Evolutionary conservation across 2,888 invertebrate species (phyloP), one percentile per base, ranked within the genome.

Genomic region (Cheilosia scutellata): DNA sequence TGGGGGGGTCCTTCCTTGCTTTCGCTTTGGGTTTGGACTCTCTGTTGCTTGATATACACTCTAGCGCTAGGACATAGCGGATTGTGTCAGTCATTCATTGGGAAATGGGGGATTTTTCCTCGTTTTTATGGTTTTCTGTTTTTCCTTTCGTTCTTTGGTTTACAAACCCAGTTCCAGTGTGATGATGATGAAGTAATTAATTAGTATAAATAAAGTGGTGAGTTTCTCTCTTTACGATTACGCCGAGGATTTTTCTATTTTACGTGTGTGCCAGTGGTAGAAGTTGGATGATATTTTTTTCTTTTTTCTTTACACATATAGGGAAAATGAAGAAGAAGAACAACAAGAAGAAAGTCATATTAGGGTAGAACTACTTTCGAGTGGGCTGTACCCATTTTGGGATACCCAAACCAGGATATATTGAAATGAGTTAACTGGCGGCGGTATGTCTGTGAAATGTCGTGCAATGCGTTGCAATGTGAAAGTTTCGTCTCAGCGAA

Each of bases 381-480:
- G 13, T 49, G 49, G 37, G 37, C 33, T 31, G 42, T 33, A 40
- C 42, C 42, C 31, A 58, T 44, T 79, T 66, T 53, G 53, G 16
- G 60, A 40, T 25, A 27, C 4, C 13, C 40, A 31, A 27, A 62
- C 57, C 66, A 77, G 68, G 53, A 72, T 57, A 72, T 72, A 55
- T n/a, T n/a, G 79, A 76, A 76, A 86, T 86, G 76, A 77, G 82
- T 82, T 82, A 82, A 86, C 86, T 82, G 86, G 86, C 86, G 86
- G 40, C 86, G 71, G 47, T 29, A 86, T 82, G 86, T 86, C 86
- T 86, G 44, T 72, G 57, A 77, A 66, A 76, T 82, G 76, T 80
- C 86, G 82, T 82, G 86, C 86, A 86, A 72, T 86, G 80, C 86
- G 80, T 84, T 79, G 75, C 75, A 80, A 57, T 79, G 75, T 71